Evolutionary conservation across 2,797 vertebrate species (phyloP).

Genomic region (Trachurus trachurus): DNA sequence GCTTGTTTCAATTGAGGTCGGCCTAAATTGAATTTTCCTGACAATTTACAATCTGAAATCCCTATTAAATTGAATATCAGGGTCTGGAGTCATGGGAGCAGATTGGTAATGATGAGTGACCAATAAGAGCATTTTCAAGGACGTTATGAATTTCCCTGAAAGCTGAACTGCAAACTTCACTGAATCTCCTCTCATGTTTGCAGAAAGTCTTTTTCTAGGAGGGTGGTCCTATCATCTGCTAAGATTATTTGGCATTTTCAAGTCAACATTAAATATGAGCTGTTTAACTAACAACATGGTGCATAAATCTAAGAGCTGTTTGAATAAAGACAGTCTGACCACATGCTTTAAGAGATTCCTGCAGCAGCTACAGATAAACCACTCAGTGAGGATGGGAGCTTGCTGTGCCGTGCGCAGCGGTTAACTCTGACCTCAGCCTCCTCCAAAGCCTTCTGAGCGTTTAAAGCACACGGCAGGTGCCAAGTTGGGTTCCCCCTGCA

Average conservation of each 20-base stretch:
- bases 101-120: slow-evolving; percentile 29
- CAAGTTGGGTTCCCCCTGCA: slow-evolving; percentile 49
- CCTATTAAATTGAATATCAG: slow-evolving; percentile 37
- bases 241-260: background rate
- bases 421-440: slow-evolving; percentile 36
- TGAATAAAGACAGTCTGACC: background rate
- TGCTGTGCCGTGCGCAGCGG: background rate
- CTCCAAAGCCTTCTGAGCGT: slow-evolving; percentile 24
- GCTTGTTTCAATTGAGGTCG: slow-evolving; percentile 49
- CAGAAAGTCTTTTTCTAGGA: background rate
- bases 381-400: slow-evolving; percentile 17
- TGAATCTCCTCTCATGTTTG: background rate
- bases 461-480: slow-evolving; percentile 18
- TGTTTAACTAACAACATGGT: background rate
- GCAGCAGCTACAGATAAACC: slow-evolving; percentile 35
- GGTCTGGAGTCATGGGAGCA: slow-evolving; percentile 43
- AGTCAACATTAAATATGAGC: background rate
- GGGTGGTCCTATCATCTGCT: background rate
- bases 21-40: slow-evolving; percentile 51
- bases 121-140: slow-evolving; percentile 8
- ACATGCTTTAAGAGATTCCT: slow-evolving; percentile 15
- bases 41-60: slow-evolving; percentile 31
- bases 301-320: slow-evolving; percentile 1
- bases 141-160: slow-evolving; percentile 1
- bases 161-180: background rate